Evolutionary conservation across 2,113 vertebrate species (phyloP), one percentile per base, ranked within the genome.

Genomic region (Butorides virescens): DNA sequence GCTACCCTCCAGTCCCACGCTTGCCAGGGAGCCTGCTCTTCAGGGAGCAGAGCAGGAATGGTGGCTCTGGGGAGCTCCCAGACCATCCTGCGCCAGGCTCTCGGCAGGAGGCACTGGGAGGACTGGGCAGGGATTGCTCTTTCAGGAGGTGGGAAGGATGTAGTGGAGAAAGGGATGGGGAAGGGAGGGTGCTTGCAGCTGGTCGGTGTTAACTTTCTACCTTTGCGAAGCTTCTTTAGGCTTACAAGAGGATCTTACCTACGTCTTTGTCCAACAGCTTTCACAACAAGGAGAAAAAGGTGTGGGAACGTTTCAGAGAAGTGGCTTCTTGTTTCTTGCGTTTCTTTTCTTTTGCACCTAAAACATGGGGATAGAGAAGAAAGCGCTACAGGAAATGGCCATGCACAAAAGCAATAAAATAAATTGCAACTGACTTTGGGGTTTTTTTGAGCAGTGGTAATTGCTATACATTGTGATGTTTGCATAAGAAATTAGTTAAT

Each of bases 401-500:
- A 96, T 1, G 86, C 97, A 97, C 94, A 98, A 98, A 98, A 97
- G 97, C 97, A 98, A 97, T 98, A 98, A 98, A 98, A 98, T 97
- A 98, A 98, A 98, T 98, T 97, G 98, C 97, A 98, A 97, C 97
- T 97, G 97, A 98, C 97, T 98, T 98, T 91, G 96, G 96, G 90
- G 4, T 30, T 91, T 82, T 98, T 98, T 97, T 98, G 97, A 98
- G 97, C 88, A 61, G 98, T 77, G 67, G 96, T 98, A 98, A 98
- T 98, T 98, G 98, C 98, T 98, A 98, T 98, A 98, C 95, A 79
- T 98, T 98, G 97, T 98, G 98, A 98, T 98, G 97, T 98, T 98
- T 98, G 98, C 98, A 97, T 98, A 98, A 98, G 97, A 97, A 98
- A 98, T 98, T 98, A 97, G 97, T 98, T 98, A 98, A 98, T 97